These are phyloP conservation scores for Pinna nobilis DNA, from an alignment of 1,140 invertebrate species.

Conservation along the genomic window DNA sequence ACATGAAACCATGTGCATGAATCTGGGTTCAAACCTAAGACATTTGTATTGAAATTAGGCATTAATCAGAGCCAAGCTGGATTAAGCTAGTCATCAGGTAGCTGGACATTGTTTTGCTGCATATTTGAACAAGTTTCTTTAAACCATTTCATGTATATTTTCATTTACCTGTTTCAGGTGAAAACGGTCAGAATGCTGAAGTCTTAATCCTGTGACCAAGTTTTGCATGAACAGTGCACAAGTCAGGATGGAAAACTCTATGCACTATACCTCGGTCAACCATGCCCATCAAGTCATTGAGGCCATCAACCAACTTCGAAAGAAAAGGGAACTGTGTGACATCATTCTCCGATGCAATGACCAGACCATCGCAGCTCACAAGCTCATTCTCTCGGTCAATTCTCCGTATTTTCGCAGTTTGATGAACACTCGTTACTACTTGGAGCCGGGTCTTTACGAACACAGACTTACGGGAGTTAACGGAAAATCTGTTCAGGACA, in stretches of 20 bases:
- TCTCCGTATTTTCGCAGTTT: constrained; percentile 84
- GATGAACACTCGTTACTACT: constrained; percentile 28
- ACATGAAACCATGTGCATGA: too few species aligned
- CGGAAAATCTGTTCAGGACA: constrained; percentile 41
- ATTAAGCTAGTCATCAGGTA: too few species aligned
- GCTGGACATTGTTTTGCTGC: too few species aligned
- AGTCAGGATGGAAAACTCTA: constrained; percentile 49
- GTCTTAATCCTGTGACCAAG: too few species aligned
- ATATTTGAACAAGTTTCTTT: too few species aligned
- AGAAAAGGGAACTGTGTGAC: constrained; percentile 87
- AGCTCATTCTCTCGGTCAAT: constrained; percentile 85
- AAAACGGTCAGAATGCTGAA: too few species aligned
- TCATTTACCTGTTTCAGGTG: too few species aligned
- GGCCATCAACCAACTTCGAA: constrained; percentile 76
- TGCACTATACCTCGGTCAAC: constrained; percentile 63
- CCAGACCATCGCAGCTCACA: constrained; percentile 86
- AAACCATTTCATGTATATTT: background rate
- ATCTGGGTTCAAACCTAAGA: too few species aligned
- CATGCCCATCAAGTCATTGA: constrained; percentile 54
- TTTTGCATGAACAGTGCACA: too few species aligned
- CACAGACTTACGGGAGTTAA: constrained; percentile 46
- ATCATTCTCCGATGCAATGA: constrained; percentile 86
- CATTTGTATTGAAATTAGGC: too few species aligned
- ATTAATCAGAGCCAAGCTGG: too few species aligned
- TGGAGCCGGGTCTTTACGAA: constrained; percentile 35